Conservation (phyloP, 2,113 vertebrate species). For the Acanthisitta chloris region DNA sequence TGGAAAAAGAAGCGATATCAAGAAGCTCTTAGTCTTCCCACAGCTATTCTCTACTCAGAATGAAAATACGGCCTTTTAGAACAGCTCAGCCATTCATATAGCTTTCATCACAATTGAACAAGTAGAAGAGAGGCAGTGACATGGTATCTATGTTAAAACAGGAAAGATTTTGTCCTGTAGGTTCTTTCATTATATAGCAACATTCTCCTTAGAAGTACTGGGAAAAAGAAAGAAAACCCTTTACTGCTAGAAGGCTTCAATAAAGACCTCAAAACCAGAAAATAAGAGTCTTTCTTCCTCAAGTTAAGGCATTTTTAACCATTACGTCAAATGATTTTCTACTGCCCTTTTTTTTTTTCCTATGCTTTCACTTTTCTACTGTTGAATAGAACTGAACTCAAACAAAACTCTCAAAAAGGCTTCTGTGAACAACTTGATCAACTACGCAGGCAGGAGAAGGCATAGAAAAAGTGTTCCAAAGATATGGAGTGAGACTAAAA, state of each 20-base stretch:
- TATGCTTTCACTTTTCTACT: neutral
- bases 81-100: constrained; percentile 8
- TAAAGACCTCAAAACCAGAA: neutral
- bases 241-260: neutral
- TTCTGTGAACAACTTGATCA: neutral
- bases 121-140: constrained; percentile 21
- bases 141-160: constrained; percentile 21
- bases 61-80: neutral
- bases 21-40: constrained; percentile 10
- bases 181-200: constrained; percentile 13
- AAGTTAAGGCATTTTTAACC: neutral
- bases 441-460: neutral
- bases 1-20: constrained; percentile 26
- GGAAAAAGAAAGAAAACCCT: constrained; percentile 6
- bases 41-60: constrained; percentile 13
- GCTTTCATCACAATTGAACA: constrained; percentile 27
- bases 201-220: neutral
- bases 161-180: constrained; percentile 23
- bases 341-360: neutral
- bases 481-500: neutral
- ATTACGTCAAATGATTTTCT: neutral
- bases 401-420: neutral
- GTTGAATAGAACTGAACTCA: neutral
- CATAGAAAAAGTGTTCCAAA: neutral
- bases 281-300: neutral